Evolutionary conservation across 1,140 invertebrate genomes (phyloP).

Genomic region (Sitobion miscanthi): DNA sequence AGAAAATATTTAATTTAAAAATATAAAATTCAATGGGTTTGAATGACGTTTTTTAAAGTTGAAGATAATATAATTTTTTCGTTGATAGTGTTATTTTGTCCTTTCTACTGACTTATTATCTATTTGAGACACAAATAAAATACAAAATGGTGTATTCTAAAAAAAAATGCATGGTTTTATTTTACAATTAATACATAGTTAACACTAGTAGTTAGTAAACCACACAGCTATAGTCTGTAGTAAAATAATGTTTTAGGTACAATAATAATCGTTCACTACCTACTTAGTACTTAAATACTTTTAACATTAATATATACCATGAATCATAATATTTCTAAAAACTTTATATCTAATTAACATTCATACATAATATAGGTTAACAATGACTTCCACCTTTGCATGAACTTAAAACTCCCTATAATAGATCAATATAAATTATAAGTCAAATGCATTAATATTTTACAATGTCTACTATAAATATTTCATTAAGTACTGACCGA

Average conservation of each 20-base stretch:
- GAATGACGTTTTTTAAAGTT: background rate
- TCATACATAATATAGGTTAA: background rate
- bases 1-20: too few species aligned
- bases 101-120: too few species aligned
- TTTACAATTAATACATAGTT: background rate
- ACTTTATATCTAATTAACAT: background rate
- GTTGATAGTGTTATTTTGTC: background rate
- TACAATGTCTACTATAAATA: background rate
- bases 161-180: background rate
- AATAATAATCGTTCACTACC: background rate
- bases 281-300: background rate
- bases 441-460: background rate
- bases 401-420: background rate
- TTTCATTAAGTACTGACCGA: background rate
- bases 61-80: background rate
- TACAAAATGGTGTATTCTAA: background rate
- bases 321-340: background rate
- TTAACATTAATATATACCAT: background rate
- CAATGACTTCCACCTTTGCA: background rate
- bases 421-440: background rate
- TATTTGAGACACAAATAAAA: background rate
- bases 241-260: background rate
- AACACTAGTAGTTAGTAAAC: background rate
- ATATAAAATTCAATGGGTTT: background rate
- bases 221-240: rapidly evolving